Evolutionary conservation across 2,888 invertebrate genomes (phyloP).

Genomic region (Lacanobia oleracea): DNA sequence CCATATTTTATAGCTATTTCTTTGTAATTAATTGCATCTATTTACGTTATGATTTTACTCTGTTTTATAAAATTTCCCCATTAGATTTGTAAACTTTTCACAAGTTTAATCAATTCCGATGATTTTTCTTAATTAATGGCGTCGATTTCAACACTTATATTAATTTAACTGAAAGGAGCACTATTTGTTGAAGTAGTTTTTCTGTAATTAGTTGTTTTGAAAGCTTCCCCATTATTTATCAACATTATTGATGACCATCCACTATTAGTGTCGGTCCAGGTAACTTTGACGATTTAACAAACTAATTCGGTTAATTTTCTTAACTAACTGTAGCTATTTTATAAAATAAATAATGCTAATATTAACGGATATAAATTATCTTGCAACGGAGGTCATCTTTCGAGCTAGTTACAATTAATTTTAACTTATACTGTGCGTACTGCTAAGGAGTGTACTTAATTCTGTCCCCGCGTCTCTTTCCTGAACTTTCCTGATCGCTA

Average conservation of each 20-base stretch:
- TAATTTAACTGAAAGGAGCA: background rate
- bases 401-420: background rate
- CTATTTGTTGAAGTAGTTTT: conserved; percentile 22
- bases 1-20: conserved; percentile 17
- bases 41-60: background rate
- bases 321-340: background rate
- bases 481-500: too few species aligned
- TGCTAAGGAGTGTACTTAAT: too few species aligned
- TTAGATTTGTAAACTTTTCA: conserved; percentile 6
- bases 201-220: conserved; percentile 11
- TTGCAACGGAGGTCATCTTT: background rate
- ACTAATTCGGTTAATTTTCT: conserved; percentile 8
- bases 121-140: conserved; percentile 1
- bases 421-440: background rate
- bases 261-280: conserved; percentile 16
- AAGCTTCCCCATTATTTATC: background rate
- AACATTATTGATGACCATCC: background rate
- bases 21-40: conserved; percentile 21
- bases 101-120: background rate
- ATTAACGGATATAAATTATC: background rate
- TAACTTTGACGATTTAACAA: conserved; percentile 17
- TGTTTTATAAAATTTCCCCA: background rate
- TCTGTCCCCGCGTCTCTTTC: too few species aligned
- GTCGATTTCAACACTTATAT: background rate
- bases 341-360: conserved; percentile 10